Evolutionary conservation across 2,888 invertebrate genomes (phyloP).

Genomic region (Sialis fuliginosa): DNA sequence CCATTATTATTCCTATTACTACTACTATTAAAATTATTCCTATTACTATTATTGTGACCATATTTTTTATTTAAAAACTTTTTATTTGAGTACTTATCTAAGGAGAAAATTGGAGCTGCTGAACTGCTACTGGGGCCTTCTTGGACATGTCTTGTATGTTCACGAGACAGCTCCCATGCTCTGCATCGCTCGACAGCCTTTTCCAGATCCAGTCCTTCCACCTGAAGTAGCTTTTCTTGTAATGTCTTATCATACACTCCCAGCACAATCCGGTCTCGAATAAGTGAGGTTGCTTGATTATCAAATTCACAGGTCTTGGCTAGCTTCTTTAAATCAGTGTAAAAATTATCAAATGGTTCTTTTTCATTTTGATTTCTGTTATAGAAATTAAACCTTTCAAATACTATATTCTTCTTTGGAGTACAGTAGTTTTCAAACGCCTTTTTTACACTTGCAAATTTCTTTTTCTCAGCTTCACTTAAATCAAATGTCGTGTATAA

Average conservation of each 20-base stretch:
- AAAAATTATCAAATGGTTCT: conserved; percentile 10
- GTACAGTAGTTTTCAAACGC: too few species aligned
- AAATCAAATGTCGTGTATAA: too few species aligned
- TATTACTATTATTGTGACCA: too few species aligned
- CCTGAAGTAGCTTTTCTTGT: conserved; percentile 10
- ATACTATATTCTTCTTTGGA: too few species aligned
- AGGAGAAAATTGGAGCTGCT: too few species aligned
- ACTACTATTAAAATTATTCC: neutral
- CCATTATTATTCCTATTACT: neutral
- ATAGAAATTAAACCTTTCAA: too few species aligned
- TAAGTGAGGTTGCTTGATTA: conserved; percentile 7
- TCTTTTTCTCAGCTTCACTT: too few species aligned
- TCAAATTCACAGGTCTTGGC: conserved; percentile 11
- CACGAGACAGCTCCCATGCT: neutral
- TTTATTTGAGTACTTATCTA: neutral
- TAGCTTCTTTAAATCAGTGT: conserved; percentile 11
- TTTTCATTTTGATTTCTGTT: too few species aligned
- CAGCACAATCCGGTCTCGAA: conserved; percentile 10
- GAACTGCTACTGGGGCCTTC: neutral
- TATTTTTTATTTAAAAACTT: too few species aligned
- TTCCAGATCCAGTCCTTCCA: neutral
- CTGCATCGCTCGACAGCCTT: neutral
- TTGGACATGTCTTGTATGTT: conserved; percentile 16
- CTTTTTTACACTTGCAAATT: too few species aligned
- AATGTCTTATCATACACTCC: conserved; percentile 9